These are phyloP conservation scores for Pempheris klunzingeri DNA, from an alignment of 2,797 vertebrate species.

Conservation along the genomic window DNA sequence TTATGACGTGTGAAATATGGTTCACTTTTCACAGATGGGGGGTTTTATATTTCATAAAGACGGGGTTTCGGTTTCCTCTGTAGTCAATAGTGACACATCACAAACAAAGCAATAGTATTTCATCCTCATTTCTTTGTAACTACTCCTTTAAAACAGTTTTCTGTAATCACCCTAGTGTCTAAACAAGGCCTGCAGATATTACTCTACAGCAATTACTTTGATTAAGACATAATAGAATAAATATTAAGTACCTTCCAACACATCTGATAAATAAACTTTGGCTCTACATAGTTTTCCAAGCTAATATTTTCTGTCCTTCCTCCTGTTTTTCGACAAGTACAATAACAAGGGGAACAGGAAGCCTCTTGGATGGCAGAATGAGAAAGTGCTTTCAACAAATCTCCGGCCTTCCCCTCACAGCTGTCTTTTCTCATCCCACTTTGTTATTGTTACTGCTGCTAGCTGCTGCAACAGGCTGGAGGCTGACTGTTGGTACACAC, in stretches of 20 bases:
- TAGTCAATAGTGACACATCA: neutral
- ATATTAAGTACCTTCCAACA: neutral
- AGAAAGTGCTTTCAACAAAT: slow-evolving; percentile 48
- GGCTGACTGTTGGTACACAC: slow-evolving; percentile 71
- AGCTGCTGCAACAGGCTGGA: slow-evolving; percentile 27
- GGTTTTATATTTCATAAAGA: neutral
- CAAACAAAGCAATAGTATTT: slow-evolving; percentile 5
- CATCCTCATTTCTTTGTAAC: neutral
- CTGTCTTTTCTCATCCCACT: slow-evolving; percentile 73
- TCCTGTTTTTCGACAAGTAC: slow-evolving; percentile 11
- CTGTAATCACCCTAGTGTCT: neutral
- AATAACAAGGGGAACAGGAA: slow-evolving; percentile 38
- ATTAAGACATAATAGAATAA: neutral
- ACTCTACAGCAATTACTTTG: neutral
- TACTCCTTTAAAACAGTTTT: neutral
- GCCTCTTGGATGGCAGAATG: slow-evolving; percentile 29
- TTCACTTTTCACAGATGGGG: slow-evolving; percentile 22
- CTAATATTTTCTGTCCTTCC: neutral
- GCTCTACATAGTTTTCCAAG: neutral
- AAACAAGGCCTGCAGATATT: neutral
- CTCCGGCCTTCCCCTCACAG: slow-evolving; percentile 66
- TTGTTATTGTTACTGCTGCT: slow-evolving; percentile 78
- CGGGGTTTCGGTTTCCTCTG: neutral
- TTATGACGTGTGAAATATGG: slow-evolving; percentile 9
- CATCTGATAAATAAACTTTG: neutral